phyloP scores from a whole-genome alignment of 1,140 invertebrate species.

The Dreissena polymorpha region DNA sequence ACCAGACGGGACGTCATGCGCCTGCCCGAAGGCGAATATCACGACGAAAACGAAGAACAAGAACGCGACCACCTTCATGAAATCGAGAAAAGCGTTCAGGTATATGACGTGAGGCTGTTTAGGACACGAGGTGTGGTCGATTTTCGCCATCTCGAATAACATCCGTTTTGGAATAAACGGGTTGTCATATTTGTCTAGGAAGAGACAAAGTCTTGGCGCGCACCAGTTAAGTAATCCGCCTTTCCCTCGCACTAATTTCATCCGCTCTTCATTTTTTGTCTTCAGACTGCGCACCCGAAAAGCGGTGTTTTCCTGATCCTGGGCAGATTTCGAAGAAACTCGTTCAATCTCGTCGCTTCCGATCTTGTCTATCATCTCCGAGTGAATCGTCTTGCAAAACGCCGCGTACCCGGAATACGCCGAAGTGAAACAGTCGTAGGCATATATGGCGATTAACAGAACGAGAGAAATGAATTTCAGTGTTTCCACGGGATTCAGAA shows the following conservation, averaged over 20 bases:
- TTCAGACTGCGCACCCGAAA: neutral
- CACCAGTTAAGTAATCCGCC: conserved; percentile 25
- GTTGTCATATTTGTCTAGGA: conserved; percentile 26
- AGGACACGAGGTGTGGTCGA: conserved; percentile 21
- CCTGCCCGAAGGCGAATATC: conserved; percentile 41
- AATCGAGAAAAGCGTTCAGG: conserved; percentile 18
- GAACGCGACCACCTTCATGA: conserved; percentile 10
- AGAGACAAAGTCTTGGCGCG: neutral
- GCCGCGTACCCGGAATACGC: neutral
- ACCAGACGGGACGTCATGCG: conserved; percentile 17
- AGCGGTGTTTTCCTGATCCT: conserved; percentile 35
- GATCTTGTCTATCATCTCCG: conserved; percentile 13
- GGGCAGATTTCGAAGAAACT: neutral
- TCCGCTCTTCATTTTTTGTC: neutral
- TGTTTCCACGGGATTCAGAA: conserved; percentile 22
- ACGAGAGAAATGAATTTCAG: conserved; percentile 36
- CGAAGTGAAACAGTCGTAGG: conserved; percentile 15
- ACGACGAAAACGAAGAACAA: conserved; percentile 33
- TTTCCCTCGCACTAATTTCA: neutral
- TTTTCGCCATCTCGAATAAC: conserved; percentile 17
- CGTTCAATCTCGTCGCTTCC: neutral
- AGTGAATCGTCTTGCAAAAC: conserved; percentile 21
- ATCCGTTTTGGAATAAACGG: conserved; percentile 32
- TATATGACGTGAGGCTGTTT: conserved; percentile 16
- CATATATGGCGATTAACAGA: conserved; percentile 11